These are phyloP conservation scores for Cariama cristata DNA, from an alignment of 2,113 vertebrate species.

Conservation along the genomic window DNA sequence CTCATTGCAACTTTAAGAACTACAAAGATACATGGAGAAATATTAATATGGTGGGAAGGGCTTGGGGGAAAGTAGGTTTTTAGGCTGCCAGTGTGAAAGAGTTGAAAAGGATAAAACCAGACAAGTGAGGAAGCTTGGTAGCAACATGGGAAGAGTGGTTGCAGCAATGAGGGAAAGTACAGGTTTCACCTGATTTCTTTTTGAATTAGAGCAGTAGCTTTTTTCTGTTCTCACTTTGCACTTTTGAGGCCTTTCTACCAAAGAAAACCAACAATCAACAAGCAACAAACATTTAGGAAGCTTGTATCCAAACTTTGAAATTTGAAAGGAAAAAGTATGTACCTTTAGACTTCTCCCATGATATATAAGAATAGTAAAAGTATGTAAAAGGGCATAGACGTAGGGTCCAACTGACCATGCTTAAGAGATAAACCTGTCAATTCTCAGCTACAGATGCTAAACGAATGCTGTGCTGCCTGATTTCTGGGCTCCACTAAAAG, in stretches of 20 bases:
- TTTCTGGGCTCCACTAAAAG: neutral
- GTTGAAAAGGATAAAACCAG: neutral
- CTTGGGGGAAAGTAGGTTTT: neutral
- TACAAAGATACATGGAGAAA: neutral
- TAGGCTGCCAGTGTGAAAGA: neutral
- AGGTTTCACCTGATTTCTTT: neutral
- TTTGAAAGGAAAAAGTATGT: neutral
- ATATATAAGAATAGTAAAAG: neutral
- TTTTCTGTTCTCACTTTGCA: neutral
- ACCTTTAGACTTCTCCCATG: neutral
- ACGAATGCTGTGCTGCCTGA: accelerated
- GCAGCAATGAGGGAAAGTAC: neutral
- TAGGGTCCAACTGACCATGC: neutral
- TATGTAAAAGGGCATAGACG: neutral
- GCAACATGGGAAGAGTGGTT: neutral
- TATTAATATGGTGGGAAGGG: neutral
- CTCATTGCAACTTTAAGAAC: neutral
- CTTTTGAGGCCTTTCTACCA: neutral
- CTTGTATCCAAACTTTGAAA: neutral
- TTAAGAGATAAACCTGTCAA: neutral
- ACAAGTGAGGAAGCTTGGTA: neutral
- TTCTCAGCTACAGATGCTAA: neutral
- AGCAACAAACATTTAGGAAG: neutral
- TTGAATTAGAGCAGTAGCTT: neutral
- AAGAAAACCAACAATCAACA: neutral